phyloP scores from a whole-genome alignment of 1,140 invertebrate genomes.

The Drosophila sproati region DNA sequence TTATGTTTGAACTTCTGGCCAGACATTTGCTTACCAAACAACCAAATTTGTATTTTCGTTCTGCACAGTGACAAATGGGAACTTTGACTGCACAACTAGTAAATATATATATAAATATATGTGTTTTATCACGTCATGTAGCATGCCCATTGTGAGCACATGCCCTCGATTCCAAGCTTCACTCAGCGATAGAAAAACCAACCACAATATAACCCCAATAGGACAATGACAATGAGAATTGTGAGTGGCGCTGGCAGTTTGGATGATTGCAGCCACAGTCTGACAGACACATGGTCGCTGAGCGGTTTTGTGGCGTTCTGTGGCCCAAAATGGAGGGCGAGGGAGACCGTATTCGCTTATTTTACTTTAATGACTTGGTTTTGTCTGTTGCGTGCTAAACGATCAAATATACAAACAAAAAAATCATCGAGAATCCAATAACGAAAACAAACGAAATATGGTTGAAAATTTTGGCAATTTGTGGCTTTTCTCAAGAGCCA shows the following conservation, averaged over 20 bases:
- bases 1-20: constrained; percentile 28
- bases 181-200: constrained; percentile 24
- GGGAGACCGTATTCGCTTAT: constrained; percentile 44
- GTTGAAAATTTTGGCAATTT: constrained; percentile 27
- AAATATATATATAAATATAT: constrained; percentile 8
- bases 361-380: constrained; percentile 70
- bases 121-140: constrained; percentile 22
- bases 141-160: constrained; percentile 29
- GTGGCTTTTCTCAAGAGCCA: background rate
- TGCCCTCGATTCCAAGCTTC: constrained; percentile 20
- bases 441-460: constrained; percentile 16
- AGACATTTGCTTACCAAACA: constrained; percentile 42
- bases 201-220: constrained; percentile 6
- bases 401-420: background rate
- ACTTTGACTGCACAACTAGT: constrained; percentile 65
- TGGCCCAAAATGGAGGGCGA: constrained; percentile 10
- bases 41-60: constrained; percentile 42
- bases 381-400: constrained; percentile 55
- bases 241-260: constrained; percentile 54
- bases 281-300: constrained; percentile 42
- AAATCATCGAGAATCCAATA: background rate
- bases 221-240: constrained; percentile 55
- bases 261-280: constrained; percentile 65
- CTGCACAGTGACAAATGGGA: constrained; percentile 54
- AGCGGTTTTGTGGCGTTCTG: constrained; percentile 43